Evolutionary conservation across 2,113 vertebrate genomes (phyloP).

Genomic region (Nothoprocta perdicaria): DNA sequence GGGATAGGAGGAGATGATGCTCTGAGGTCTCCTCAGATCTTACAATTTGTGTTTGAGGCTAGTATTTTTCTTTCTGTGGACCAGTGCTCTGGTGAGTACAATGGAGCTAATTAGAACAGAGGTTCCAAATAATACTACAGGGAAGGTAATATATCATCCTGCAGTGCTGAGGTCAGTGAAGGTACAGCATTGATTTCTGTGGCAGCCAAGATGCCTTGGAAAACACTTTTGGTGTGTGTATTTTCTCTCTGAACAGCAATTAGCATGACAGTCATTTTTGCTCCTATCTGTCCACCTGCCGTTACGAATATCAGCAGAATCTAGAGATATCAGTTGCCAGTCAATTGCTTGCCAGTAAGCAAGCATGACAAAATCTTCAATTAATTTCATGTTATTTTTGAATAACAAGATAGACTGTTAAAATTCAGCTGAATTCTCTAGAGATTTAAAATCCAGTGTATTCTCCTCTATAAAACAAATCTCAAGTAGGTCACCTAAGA

Average conservation of each 20-base stretch:
- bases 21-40: neutral
- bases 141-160: accelerated
- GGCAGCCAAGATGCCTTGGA: neutral
- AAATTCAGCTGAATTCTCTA: neutral
- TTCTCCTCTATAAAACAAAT: neutral
- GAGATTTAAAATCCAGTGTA: neutral
- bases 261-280: neutral
- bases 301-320: neutral
- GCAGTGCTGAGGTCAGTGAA: accelerated
- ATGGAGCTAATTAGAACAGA: neutral
- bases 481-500: neutral
- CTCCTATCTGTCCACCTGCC: neutral
- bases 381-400: neutral
- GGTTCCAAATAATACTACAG: neutral
- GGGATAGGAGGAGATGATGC: neutral
- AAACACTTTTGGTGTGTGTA: neutral
- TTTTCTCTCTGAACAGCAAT: neutral
- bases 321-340: neutral
- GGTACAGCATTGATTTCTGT: neutral
- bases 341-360: neutral
- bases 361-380: neutral
- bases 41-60: neutral
- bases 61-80: neutral
- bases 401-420: neutral
- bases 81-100: neutral